A percentile compares a stretch with the other conserved stretches of the same genome.
These are phyloP conservation scores for Sebastes hubbsi DNA, from an alignment of 2,797 vertebrate species.

Conservation along the genomic window DNA sequence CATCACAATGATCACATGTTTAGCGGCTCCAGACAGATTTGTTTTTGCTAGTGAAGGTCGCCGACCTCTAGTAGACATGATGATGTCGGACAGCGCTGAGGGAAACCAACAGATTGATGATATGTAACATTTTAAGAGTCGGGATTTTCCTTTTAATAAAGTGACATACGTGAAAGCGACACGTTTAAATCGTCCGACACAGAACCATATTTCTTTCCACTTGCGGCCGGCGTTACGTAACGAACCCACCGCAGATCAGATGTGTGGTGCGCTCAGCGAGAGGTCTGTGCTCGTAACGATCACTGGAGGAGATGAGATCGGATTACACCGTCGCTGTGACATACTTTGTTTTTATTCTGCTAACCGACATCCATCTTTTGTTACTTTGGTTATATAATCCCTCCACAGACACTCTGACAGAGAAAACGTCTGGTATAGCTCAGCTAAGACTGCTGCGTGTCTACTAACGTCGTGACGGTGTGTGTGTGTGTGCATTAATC, in stretches of 20 bases:
- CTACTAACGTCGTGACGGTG: neutral
- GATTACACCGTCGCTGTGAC: constrained; percentile 13
- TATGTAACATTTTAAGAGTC: neutral
- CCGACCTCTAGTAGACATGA: too few relatives aligned
- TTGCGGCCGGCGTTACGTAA: constrained; percentile 30
- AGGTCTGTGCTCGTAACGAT: constrained; percentile 15
- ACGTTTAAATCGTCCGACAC: neutral
- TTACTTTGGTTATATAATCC: constrained; percentile 56
- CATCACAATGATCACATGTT: too few relatives aligned
- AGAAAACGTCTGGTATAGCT: neutral
- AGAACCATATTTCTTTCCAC: constrained; percentile 4
- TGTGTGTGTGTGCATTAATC: neutral
- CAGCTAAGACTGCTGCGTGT: neutral
- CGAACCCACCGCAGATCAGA: constrained; percentile 17
- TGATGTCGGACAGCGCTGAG: neutral
- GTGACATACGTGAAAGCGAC: constrained; percentile 17
- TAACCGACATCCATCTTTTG: constrained; percentile 43
- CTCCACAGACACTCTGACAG: constrained; percentile 19
- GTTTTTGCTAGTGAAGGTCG: too few relatives aligned
- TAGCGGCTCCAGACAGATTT: too few relatives aligned
- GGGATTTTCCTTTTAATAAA: neutral
- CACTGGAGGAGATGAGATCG: constrained; percentile 38
- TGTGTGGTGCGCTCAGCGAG: constrained; percentile 1
- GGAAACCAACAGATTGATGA: neutral
- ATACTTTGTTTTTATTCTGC: constrained; percentile 9